phyloP scores from a whole-genome alignment of 2,113 vertebrate genomes.

The Neolamprologus hecqui region DNA sequence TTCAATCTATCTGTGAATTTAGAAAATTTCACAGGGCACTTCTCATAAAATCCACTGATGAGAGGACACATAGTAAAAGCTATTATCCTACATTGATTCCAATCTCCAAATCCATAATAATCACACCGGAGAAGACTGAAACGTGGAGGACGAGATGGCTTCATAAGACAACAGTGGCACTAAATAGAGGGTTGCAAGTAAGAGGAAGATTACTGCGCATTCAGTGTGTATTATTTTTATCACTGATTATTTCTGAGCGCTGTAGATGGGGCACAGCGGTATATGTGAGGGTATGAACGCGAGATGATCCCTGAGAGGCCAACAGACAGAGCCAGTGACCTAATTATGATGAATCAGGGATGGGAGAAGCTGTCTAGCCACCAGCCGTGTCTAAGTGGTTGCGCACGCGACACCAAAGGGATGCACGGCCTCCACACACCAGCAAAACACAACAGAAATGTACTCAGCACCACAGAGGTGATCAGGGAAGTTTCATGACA shows the following conservation, averaged over 20 bases:
- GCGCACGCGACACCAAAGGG: constrained; percentile 20
- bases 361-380: constrained; percentile 42
- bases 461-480: neutral
- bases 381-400: constrained; percentile 38
- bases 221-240: neutral
- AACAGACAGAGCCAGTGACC: constrained; percentile 42
- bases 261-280: neutral
- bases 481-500: neutral
- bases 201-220: neutral
- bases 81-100: constrained; percentile 13
- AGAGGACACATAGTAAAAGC: constrained; percentile 5
- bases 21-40: neutral
- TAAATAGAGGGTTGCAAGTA: neutral
- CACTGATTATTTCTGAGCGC: neutral
- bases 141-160: neutral
- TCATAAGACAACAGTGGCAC: neutral
- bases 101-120: neutral
- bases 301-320: constrained; percentile 29
- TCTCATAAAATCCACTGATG: neutral
- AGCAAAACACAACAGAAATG: constrained; percentile 1
- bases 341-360: constrained; percentile 59
- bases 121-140: neutral
- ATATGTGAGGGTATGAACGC: neutral
- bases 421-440: neutral
- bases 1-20: neutral